Evolutionary conservation across 2,797 vertebrate species (phyloP).

Genomic region (Siniperca undulata): DNA sequence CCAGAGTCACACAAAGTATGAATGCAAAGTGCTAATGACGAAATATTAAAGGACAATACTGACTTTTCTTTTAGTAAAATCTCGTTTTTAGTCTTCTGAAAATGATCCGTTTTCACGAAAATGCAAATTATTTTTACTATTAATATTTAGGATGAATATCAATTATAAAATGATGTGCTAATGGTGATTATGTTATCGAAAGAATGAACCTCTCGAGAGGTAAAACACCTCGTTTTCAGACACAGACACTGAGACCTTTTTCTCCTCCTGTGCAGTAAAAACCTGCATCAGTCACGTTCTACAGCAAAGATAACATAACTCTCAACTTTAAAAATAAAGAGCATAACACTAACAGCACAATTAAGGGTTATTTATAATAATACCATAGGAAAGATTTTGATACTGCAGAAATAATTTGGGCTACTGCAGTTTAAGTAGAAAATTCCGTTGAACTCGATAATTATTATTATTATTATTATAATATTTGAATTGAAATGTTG

Average conservation of each 20-base stretch:
- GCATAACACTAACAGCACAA: background rate
- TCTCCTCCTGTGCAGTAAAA: background rate
- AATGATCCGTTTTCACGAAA: background rate
- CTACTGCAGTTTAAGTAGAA: background rate
- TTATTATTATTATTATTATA: conserved; percentile 10
- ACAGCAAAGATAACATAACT: background rate
- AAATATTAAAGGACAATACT: background rate
- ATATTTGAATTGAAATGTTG: background rate
- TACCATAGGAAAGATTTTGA: background rate
- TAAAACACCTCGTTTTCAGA: background rate
- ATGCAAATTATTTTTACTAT: background rate
- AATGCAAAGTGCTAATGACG: no score
- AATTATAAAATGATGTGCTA: background rate
- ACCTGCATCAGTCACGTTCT: background rate
- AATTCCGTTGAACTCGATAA: background rate
- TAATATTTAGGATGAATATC: background rate
- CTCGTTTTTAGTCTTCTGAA: background rate
- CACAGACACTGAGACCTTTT: background rate
- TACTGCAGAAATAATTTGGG: background rate
- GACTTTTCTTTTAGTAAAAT: background rate
- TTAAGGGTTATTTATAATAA: background rate
- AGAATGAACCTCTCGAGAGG: background rate
- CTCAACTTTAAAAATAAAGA: background rate
- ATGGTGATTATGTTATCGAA: background rate
- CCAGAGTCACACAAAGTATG: background rate